phyloP scores from a whole-genome alignment of 2,113 vertebrate species.

The Petromus typicus region DNA sequence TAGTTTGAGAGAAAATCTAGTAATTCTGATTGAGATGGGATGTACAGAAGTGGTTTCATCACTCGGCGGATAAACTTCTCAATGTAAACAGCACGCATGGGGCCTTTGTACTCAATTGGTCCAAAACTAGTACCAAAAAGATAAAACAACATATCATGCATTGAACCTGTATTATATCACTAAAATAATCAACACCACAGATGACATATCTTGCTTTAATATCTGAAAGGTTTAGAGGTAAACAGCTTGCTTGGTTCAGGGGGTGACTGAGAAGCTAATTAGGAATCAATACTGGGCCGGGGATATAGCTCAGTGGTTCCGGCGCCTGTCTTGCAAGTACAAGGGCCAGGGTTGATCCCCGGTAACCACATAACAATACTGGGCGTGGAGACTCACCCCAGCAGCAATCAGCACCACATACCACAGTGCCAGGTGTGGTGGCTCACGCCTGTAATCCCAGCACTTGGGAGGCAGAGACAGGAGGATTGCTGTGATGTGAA shows the following conservation, averaged over 20 bases:
- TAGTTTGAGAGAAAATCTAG: slow-evolving; percentile 94
- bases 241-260: slow-evolving; percentile 3
- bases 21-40: slow-evolving; percentile 92
- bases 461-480: too few relatives aligned
- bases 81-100: slow-evolving; percentile 94
- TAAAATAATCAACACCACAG: slow-evolving; percentile 61
- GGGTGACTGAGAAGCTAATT: neutral
- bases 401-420: too few relatives aligned
- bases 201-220: slow-evolving; percentile 25
- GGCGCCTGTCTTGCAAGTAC: too few relatives aligned
- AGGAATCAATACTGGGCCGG: neutral
- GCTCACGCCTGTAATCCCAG: too few relatives aligned
- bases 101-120: slow-evolving; percentile 97
- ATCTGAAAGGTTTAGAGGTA: neutral
- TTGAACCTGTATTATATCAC: slow-evolving; percentile 66
- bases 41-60: slow-evolving; percentile 95
- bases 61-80: slow-evolving; percentile 96
- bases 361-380: too few relatives aligned
- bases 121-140: slow-evolving; percentile 92
- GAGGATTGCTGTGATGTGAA: too few relatives aligned
- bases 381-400: too few relatives aligned
- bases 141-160: slow-evolving; percentile 62
- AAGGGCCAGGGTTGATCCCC: too few relatives aligned
- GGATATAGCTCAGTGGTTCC: too few relatives aligned
- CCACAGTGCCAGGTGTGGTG: too few relatives aligned